These are phyloP conservation scores for Nemoura dubitans DNA, from an alignment of 2,888 invertebrate genomes.

Conservation along the genomic window DNA sequence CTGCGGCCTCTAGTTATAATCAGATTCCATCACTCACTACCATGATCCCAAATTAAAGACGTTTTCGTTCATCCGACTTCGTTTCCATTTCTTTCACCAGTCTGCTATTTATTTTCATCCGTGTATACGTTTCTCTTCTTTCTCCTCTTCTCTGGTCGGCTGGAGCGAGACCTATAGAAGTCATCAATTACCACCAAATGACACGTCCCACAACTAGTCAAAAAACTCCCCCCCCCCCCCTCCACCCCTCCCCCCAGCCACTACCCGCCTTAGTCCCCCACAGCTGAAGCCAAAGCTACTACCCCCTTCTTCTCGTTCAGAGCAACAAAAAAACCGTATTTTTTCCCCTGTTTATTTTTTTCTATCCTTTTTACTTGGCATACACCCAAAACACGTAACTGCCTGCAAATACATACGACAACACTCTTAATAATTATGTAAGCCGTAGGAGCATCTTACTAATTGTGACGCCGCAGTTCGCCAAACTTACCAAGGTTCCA, in stretches of 20 bases:
- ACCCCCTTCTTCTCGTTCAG: conserved; percentile 27
- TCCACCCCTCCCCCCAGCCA: conserved; percentile 22
- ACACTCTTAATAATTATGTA: conserved; percentile 36
- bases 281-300: not conserved
- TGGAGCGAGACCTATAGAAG: conserved; percentile 30
- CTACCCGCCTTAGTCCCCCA: not conserved
- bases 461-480: not conserved
- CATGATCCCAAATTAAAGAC: conserved; percentile 28
- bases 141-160: conserved; percentile 28
- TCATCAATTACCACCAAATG: conserved; percentile 49
- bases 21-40: conserved; percentile 12
- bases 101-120: conserved; percentile 42
- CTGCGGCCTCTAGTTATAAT: not conserved
- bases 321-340: conserved; percentile 27
- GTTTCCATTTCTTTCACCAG: conserved; percentile 15
- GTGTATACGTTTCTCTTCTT: conserved; percentile 17
- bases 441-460: not conserved
- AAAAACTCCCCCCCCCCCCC: conserved; percentile 33
- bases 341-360: conserved; percentile 34
- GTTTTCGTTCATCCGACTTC: conserved; percentile 30
- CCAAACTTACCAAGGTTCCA: no score
- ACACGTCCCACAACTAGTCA: conserved; percentile 45
- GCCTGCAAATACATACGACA: conserved; percentile 15
- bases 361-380: conserved; percentile 28
- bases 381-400: conserved; percentile 32